These are phyloP conservation scores for Aplocera efformata DNA, from an alignment of 2,888 invertebrate genomes.

Conservation along the genomic window DNA sequence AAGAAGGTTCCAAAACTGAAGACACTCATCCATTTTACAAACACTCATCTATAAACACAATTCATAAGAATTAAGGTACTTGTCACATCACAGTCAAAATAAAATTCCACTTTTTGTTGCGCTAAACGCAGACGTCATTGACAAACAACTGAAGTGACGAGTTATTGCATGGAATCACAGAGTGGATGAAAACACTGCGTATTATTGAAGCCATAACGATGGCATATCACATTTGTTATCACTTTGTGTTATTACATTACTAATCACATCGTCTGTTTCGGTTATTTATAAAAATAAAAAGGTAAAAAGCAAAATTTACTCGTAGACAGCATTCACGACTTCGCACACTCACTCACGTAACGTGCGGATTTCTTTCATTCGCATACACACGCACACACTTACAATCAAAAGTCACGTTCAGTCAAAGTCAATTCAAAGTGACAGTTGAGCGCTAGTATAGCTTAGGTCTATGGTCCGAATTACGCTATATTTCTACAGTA, in stretches of 20 bases:
- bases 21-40: slow-evolving; percentile 76
- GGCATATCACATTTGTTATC: slow-evolving; percentile 75
- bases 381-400: slow-evolving; percentile 42
- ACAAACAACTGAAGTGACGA: slow-evolving; percentile 79
- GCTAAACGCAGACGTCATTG: slow-evolving; percentile 81
- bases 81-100: slow-evolving; percentile 78
- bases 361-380: slow-evolving; percentile 69
- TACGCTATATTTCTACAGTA: neutral
- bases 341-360: slow-evolving; percentile 75
- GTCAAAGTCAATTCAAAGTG: slow-evolving; percentile 54
- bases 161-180: slow-evolving; percentile 75
- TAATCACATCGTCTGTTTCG: slow-evolving; percentile 66
- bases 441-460: slow-evolving; percentile 57
- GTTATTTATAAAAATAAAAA: slow-evolving; percentile 77
- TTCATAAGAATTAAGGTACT: slow-evolving; percentile 66
- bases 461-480: slow-evolving; percentile 31
- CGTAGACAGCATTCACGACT: slow-evolving; percentile 75
- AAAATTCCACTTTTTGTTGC: slow-evolving; percentile 78
- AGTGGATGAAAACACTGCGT: slow-evolving; percentile 71
- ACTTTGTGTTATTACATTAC: slow-evolving; percentile 68
- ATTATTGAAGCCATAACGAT: slow-evolving; percentile 65
- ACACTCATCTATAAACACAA: slow-evolving; percentile 72
- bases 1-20: slow-evolving; percentile 68
- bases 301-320: slow-evolving; percentile 76
- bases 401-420: slow-evolving; percentile 43